These are phyloP conservation scores for Turritopsis dohrnii DNA, from an alignment of 30 jellyfish, hydroid and myxozoan species.

Conservation along the genomic window DNA sequence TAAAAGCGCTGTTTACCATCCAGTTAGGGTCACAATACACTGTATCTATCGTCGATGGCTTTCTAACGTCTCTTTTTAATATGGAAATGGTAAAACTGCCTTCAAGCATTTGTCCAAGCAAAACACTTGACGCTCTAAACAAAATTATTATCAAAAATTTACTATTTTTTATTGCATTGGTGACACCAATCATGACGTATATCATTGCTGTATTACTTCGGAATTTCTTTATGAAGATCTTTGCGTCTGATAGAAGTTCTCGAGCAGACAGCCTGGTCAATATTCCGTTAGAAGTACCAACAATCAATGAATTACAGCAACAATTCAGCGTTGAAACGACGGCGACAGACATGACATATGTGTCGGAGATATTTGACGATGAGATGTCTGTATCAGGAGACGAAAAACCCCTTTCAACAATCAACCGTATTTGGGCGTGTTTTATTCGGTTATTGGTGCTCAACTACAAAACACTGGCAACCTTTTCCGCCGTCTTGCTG, in stretches of 20 bases:
- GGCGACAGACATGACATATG: background rate
- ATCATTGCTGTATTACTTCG: background rate
- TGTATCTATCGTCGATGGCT: background rate
- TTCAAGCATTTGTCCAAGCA: background rate
- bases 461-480: slow-evolving; percentile 16
- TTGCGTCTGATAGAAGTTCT: background rate
- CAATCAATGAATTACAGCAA: background rate
- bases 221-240: background rate
- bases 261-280: background rate
- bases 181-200: background rate
- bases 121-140: background rate
- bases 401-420: background rate
- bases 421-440: background rate
- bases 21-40: background rate
- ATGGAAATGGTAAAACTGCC: background rate
- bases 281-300: background rate
- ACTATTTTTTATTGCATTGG: background rate
- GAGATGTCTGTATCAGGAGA: background rate
- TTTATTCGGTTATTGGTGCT: slow-evolving; percentile 3
- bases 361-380: background rate
- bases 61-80: background rate
- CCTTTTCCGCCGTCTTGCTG: slow-evolving; percentile 11
- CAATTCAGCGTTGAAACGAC: background rate
- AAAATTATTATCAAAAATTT: background rate
- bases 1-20: background rate